A percentile compares a stretch with the other conserved stretches of the same genome.
Conservation (phyloP, 2,888 invertebrate genomes). For the Noctua comes region DNA sequence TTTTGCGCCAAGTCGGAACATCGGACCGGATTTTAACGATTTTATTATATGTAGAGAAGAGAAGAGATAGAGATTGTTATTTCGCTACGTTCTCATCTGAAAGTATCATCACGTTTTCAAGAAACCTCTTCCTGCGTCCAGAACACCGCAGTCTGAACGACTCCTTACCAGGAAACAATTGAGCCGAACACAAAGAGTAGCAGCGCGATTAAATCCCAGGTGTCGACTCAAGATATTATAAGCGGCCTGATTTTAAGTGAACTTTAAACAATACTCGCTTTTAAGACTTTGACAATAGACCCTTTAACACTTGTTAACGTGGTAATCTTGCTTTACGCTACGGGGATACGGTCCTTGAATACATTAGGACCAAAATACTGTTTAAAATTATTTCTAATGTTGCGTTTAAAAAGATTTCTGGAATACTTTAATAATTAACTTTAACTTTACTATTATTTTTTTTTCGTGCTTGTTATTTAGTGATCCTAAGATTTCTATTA, state of each 20-base stretch:
- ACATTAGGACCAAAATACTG: background rate
- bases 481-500: no score
- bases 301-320: conserved; percentile 76
- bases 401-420: background rate
- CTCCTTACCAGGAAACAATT: conserved; percentile 60
- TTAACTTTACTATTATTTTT: no score
- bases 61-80: no score
- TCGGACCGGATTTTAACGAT: no score
- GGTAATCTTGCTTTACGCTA: conserved; percentile 75
- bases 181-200: conserved; percentile 54
- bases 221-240: conserved; percentile 73
- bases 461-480: no score
- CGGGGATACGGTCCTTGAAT: conserved; percentile 23
- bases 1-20: no score
- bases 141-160: conserved; percentile 33
- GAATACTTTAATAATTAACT: conserved; percentile 2
- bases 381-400: background rate
- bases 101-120: conserved; percentile 5
- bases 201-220: conserved; percentile 71
- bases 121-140: background rate
- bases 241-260: conserved; percentile 69
- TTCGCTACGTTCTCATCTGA: background rate
- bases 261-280: conserved; percentile 78
- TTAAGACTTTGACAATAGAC: conserved; percentile 77
- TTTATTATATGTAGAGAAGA: no score